A percentile compares a stretch with the other conserved stretches of the same genome.
Evolutionary conservation across 1,140 invertebrate genomes (phyloP).

Genomic region (Protaetia brevitarsis): DNA sequence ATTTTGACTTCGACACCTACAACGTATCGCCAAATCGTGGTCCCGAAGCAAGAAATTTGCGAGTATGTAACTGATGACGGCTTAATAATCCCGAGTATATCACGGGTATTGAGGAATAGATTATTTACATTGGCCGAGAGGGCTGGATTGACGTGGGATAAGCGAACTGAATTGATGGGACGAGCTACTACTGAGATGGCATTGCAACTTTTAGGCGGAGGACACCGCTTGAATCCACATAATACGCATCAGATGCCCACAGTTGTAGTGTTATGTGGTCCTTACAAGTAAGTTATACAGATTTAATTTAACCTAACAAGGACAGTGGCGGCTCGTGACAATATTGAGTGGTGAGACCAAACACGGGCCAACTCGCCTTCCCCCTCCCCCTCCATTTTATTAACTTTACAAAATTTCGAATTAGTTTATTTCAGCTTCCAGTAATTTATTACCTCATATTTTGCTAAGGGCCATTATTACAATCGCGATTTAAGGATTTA

Average conservation of each 20-base stretch:
- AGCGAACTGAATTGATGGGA: slow-evolving; percentile 71
- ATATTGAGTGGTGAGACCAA: too few species aligned
- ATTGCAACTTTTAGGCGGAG: slow-evolving; percentile 73
- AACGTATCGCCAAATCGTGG: slow-evolving; percentile 67
- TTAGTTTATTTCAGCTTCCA: too few species aligned
- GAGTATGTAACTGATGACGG: slow-evolving; percentile 81
- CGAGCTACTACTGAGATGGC: slow-evolving; percentile 75
- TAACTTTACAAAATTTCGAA: too few species aligned
- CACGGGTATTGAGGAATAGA: slow-evolving; percentile 60
- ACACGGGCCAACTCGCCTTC: too few species aligned
- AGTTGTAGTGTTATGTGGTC: slow-evolving; percentile 72
- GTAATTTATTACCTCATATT: too few species aligned
- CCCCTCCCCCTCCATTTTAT: too few species aligned
- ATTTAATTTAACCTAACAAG: neutral
- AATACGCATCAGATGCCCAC: slow-evolving; percentile 79
- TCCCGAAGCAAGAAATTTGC: slow-evolving; percentile 59
- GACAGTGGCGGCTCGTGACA: too few species aligned
- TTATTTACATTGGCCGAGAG: slow-evolving; percentile 65
- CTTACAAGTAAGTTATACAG: slow-evolving; percentile 53
- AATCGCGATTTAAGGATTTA: too few species aligned
- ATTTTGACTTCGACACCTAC: slow-evolving; percentile 66
- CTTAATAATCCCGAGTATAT: slow-evolving; percentile 74
- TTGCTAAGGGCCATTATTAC: too few species aligned
- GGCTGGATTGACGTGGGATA: slow-evolving; percentile 63
- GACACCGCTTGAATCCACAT: slow-evolving; percentile 69